Conservation (phyloP, 2,113 vertebrate genomes). For the Erpornis zantholeuca region DNA sequence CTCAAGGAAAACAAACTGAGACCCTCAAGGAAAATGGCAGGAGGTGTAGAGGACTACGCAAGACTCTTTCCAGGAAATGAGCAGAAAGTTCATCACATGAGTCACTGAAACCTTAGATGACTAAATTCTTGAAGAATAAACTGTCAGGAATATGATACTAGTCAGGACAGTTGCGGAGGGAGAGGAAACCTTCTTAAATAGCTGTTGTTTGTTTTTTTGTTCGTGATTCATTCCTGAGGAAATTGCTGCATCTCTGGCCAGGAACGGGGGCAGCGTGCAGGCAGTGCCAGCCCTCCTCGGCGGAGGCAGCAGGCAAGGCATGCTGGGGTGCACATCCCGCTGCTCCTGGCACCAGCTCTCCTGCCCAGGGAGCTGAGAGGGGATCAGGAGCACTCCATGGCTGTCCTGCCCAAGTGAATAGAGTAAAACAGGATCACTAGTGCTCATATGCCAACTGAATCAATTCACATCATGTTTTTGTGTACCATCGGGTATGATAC, state of each 20-base stretch:
- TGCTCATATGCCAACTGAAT: neutral
- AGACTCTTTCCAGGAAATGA: conserved; percentile 47
- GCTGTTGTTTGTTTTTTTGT: neutral
- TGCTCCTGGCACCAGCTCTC: neutral
- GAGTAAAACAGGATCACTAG: neutral
- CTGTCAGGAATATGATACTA: conserved; percentile 43
- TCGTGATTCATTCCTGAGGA: conserved; percentile 30
- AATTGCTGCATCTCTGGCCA: neutral
- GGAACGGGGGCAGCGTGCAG: neutral
- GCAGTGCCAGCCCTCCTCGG: neutral
- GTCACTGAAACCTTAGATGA: conserved; percentile 52
- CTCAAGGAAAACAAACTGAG: neutral
- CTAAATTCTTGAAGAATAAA: conserved; percentile 48
- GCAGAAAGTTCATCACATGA: conserved; percentile 42
- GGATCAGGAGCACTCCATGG: neutral
- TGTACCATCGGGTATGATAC: neutral
- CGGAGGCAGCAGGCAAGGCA: neutral
- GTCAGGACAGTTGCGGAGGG: neutral
- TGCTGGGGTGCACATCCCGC: neutral
- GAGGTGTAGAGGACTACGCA: neutral
- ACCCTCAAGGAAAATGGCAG: neutral
- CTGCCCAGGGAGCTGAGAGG: neutral
- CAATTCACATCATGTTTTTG: neutral
- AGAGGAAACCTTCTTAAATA: conserved; percentile 29
- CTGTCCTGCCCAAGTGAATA: neutral